A percentile compares a stretch with the other conserved stretches of the same genome.
Evolutionary conservation across 2,113 vertebrate genomes (phyloP).

Genomic region (Vidua chalybeata): DNA sequence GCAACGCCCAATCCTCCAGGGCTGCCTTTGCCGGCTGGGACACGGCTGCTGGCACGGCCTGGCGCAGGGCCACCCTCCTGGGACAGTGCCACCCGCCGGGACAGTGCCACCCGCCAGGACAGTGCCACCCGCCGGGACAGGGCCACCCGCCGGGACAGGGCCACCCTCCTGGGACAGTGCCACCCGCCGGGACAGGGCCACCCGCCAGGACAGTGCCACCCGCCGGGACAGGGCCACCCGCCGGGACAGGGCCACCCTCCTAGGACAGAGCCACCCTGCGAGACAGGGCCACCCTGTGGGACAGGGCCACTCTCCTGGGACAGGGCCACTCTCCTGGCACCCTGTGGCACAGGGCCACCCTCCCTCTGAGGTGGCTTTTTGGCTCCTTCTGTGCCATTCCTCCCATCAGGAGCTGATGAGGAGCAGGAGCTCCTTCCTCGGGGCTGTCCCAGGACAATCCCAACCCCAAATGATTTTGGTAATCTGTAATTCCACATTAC

Average conservation of each 20-base stretch:
- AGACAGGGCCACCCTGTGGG: not conserved
- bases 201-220: not conserved
- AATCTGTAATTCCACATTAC: no score
- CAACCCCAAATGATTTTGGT: not conserved
- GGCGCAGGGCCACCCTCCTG: not conserved
- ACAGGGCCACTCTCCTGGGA: no score
- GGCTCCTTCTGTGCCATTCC: accelerated
- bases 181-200: no score
- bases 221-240: no score
- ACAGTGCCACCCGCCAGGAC: no score
- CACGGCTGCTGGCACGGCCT: not conserved
- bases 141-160: no score
- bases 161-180: no score
- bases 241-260: not conserved
- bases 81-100: not conserved
- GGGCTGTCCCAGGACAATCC: not conserved
- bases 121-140: no score
- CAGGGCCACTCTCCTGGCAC: no score
- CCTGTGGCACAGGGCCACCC: not conserved
- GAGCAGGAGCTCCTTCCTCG: not conserved
- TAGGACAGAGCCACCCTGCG: no score
- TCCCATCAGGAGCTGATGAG: not conserved
- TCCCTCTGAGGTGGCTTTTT: not conserved
- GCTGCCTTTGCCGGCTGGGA: not conserved
- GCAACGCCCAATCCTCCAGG: not conserved